Percentiles rank a stretch among this genome's conserved stretches.
phyloP scores from a whole-genome alignment of 2,113 vertebrate genomes.

The Ctenomys sociabilis region DNA sequence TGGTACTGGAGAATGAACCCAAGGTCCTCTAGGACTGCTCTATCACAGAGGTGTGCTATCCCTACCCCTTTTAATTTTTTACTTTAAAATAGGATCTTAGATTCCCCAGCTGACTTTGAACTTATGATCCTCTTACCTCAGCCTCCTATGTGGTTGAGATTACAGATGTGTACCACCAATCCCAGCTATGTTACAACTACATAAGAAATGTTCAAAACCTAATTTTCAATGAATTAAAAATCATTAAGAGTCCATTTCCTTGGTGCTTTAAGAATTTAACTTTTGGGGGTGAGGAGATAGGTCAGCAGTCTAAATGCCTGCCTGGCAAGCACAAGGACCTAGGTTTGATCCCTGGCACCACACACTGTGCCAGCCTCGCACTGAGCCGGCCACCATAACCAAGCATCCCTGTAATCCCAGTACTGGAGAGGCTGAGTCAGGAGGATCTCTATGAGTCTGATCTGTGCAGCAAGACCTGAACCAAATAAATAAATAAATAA shows the following conservation, averaged over 20 bases:
- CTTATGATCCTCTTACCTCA: background rate
- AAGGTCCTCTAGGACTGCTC: background rate
- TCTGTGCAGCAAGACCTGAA: no score
- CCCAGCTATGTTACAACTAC: background rate
- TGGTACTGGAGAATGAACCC: background rate
- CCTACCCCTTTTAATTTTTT: background rate
- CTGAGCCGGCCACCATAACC: no score
- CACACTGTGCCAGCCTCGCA: no score
- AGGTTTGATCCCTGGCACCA: no score
- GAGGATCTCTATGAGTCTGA: no score
- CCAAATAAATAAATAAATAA: no score
- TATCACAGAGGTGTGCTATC: background rate
- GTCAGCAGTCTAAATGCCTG: no score
- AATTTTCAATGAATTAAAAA: conserved; percentile 60
- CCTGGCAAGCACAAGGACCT: no score
- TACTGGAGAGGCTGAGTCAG: no score
- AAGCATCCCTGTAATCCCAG: no score
- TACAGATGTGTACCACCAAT: background rate
- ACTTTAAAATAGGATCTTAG: background rate
- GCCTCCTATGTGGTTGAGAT: background rate
- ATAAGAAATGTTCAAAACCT: background rate
- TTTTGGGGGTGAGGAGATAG: no score
- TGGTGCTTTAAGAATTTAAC: conserved; percentile 16
- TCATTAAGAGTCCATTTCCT: conserved; percentile 40
- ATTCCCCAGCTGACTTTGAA: background rate